Evolutionary conservation across 2,797 vertebrate species (phyloP), one percentile per base, ranked within the genome.

Genomic region (Phoxinus dragarum): DNA sequence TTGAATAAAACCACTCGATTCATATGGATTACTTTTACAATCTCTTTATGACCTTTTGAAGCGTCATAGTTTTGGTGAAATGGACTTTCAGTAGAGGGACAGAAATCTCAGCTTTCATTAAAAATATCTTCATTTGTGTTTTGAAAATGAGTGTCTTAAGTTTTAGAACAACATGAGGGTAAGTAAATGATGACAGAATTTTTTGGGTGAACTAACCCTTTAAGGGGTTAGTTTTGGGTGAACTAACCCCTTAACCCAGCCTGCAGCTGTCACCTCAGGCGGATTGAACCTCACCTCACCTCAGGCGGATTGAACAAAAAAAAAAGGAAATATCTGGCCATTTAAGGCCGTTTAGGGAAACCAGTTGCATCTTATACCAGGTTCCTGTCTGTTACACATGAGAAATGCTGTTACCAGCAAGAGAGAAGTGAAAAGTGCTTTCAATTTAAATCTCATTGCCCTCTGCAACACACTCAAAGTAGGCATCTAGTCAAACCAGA

Each of bases 381-480:
- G 31, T 66, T 83, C 71, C 59, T 75, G 14, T 67, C 23, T 83
- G 21, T 66, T 75, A 5, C 56, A 6, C 59, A 12, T 49, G 21
- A 83, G 73, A 67, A 66, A 83, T 38, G 42, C 42, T 27, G 31
- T 47, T 16, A 36, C 52, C 38, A 75, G 19, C 71, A 66, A 36
- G 16, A 75, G 72, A 76, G 81, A 83, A 83, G 59, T 76, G 44
- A 83, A 40, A 67, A 76, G 36, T 67, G 23, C 47, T 54, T 75
- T 83, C 59, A 83, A 34, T 75, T 82, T 21, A 67, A 17, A 10
- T 75, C 56, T 74, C 14, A 0, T 44, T 75, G 31, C 59, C 81
- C 44, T 40, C 21, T 38, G 34, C 61, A 75, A 64, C 69, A 75
- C 42, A 3, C 27, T 49, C 27, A 82, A 36, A 82, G 19, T 12